phyloP scores from a whole-genome alignment of 1,140 invertebrate species.

The Drosophila pachea region DNA sequence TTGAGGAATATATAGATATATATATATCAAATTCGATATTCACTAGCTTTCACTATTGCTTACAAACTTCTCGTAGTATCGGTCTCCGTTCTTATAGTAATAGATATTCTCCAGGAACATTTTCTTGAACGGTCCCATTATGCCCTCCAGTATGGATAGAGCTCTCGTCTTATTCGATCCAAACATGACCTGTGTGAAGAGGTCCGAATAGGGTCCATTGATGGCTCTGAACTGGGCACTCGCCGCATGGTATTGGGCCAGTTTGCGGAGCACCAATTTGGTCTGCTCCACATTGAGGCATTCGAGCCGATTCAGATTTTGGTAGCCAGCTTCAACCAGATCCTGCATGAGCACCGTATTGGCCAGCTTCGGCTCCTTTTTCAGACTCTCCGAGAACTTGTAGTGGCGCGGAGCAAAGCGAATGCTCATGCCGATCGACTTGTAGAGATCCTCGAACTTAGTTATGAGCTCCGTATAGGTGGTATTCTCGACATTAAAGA shows the following conservation, averaged over 20 bases:
- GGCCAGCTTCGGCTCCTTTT: constrained; percentile 46
- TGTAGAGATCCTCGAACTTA: constrained; percentile 59
- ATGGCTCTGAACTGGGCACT: constrained; percentile 46
- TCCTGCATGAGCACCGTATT: constrained; percentile 79
- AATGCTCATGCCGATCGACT: constrained; percentile 42
- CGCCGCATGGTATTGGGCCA: constrained; percentile 81
- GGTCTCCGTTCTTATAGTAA: constrained; percentile 47
- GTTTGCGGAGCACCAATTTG: constrained; percentile 79
- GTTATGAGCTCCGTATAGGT: constrained; percentile 56
- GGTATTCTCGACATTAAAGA: constrained; percentile 59
- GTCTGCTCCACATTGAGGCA: constrained; percentile 80
- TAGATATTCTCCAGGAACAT: constrained; percentile 56
- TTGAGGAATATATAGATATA: too few species aligned
- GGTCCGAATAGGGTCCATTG: constrained; percentile 53
- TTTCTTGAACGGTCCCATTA: constrained; percentile 40
- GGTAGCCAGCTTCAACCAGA: constrained; percentile 79
- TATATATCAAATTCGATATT: too few species aligned
- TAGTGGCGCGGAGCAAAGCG: constrained; percentile 52
- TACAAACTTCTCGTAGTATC: constrained; percentile 58
- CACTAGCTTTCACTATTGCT: neutral
- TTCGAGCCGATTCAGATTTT: constrained; percentile 80
- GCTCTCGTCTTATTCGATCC: constrained; percentile 12
- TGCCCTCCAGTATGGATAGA: constrained; percentile 27
- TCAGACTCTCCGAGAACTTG: constrained; percentile 36
- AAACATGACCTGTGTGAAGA: constrained; percentile 53